Base-by-base conservation (phyloP, 2,113 vertebrate species). In the Tonatia bakeri region DNA sequence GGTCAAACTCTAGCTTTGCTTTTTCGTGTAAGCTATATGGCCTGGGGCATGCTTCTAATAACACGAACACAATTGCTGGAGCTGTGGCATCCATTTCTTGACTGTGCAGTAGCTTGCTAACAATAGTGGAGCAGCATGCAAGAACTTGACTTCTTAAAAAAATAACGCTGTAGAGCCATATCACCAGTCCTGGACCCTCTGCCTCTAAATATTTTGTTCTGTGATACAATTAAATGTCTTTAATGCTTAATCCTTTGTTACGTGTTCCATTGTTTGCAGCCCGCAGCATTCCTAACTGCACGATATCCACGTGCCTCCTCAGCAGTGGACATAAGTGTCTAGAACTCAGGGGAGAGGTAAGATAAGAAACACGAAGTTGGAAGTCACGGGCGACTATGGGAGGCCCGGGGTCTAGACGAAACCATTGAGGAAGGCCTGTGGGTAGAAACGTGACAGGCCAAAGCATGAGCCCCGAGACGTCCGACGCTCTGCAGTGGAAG, bases 401-500 rank as follows among this genome's bases (percentile, higher is more conserved):
- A 94, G 75, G 13, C 36, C 36, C 4, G 26, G 77, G 50, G 43
- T 47, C 24, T 36, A 3, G 31, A 31, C 4, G 31, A 24, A 56
- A 5, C 52, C 61, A 10, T 2, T 13, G 7, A 26, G 11, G 3
- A 28, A 61, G 43, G 17, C 11, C 14, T 1, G 5, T 6, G 22
- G 22, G 36, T 7, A 17, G 28, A 59, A 36, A 33, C 5, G 17
- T 26, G 8, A 13, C 0, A 52, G 73, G n/a, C 43, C 0, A 9
- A 64, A 67, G 54, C 17, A 13, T 19, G 47, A 50, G 47, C 28
- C 67, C 38, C 3, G 28, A n/a, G 69, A 22, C 22, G 3, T 20
- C 47, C 24, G n/a, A 28, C 43, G 5, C 72, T 61, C 38, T 19
- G 47, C 54, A 54, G 40, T 77, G 76, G 45, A 31, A 40, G 43